Base-by-base conservation (phyloP, 2,113 vertebrate genomes). In the Polypterus bichir region DNA sequence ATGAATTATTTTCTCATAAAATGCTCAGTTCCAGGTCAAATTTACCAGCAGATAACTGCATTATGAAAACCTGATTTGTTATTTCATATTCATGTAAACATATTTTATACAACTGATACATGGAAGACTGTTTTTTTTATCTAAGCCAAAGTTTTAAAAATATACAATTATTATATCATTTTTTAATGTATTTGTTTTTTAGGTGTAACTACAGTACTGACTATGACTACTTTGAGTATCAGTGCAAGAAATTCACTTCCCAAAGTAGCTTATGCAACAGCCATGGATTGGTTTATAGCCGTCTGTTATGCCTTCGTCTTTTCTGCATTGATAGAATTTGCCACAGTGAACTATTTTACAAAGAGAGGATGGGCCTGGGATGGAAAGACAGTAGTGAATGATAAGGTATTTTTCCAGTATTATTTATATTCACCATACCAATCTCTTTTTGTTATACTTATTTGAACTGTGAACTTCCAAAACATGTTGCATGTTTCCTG, bases 261-360 rank as follows among this genome's bases (percentile, higher is more conserved):
- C 48, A 90, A 90, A 82, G 88, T 90, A 65, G 87, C 88, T 59
- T 90, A 90, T 70, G 88, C 88, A 45, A 90, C 96, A 2, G 96
- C 96, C 74, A 99, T 99, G 96, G 96, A 99, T 83, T 99, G 96
- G 96, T 99, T 99, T 74, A 99, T 99, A 51, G 96, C 96, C 3
- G 96, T 99, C 60, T 99, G 96, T 71, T 90, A 90, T 49, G 88
- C 88, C 0, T 90, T 90, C 77, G 88, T 90, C 7, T 90, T 90
- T 71, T 90, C 88, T 65, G 88, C 88, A 59, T 76, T 90, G 68
- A 90, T 90, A 71, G 88, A 90, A 72, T 90, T 90, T 70, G 96
- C 96, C 70, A 98, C 96, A 11, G 96, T 99, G 74, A 99, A 99
- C 80, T 99, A 99, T 79, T 99, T 99, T 84, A 99, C 96, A 64